A percentile compares a stretch with the other conserved stretches of the same genome.
These are phyloP conservation scores for Caenorhabditis panamensis DNA, from an alignment of 2,888 invertebrate genomes.

Conservation along the genomic window DNA sequence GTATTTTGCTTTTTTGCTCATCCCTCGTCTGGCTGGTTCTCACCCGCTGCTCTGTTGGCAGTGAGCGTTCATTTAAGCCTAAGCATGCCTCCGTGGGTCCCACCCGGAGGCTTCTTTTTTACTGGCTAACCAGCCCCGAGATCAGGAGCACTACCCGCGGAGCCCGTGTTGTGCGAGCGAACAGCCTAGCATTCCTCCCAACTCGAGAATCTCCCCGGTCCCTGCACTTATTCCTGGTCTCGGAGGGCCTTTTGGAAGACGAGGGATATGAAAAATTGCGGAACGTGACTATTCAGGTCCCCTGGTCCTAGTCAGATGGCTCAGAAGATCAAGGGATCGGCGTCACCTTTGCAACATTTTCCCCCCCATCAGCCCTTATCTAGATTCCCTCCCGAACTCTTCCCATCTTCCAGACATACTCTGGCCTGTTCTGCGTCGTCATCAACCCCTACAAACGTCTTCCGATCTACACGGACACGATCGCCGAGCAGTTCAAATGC, in stretches of 20 bases:
- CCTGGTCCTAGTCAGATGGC: not conserved
- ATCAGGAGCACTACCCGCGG: not conserved
- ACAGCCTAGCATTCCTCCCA: not conserved
- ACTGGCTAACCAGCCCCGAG: slow-evolving; percentile 11
- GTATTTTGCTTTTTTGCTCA: too few relatives aligned
- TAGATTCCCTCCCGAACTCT: too few relatives aligned
- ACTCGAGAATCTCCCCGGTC: not conserved
- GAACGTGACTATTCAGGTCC: not conserved
- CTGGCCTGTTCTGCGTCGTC: slow-evolving; percentile 99
- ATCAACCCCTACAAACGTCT: slow-evolving; percentile 94
- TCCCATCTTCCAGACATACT: slow-evolving; percentile 97
- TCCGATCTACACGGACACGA: slow-evolving; percentile 99
- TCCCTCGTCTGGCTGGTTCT: too few relatives aligned
- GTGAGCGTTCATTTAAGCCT: too few relatives aligned
- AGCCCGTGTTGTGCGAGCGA: not conserved
- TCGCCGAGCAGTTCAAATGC: slow-evolving; percentile 97
- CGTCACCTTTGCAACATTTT: slow-evolving; percentile 9
- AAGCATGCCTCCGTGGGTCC: slow-evolving; percentile 1
- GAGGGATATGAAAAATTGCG: slow-evolving; percentile 19
- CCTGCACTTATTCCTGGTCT: not conserved
- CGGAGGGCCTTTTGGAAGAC: not conserved
- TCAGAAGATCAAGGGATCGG: not conserved
- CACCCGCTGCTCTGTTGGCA: too few relatives aligned
- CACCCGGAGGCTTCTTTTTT: not conserved
- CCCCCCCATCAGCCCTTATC: not conserved